Evolutionary conservation across 2,113 vertebrate genomes (phyloP).

Genomic region (Suricata suricatta): DNA sequence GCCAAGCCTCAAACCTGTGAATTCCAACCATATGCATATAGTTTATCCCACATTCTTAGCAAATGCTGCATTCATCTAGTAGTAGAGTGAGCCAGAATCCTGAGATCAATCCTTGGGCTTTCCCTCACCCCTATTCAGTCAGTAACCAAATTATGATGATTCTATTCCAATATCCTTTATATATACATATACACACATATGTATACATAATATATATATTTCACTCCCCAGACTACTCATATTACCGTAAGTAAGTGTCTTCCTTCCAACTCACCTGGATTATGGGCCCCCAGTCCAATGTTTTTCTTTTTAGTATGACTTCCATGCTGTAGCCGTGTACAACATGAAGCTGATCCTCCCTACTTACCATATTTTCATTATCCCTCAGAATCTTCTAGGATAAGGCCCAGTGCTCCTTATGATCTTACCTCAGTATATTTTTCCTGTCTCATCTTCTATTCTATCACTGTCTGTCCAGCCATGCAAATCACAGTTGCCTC

Average conservation of each 20-base stretch:
- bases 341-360: background rate
- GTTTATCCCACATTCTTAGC: background rate
- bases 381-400: background rate
- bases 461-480: background rate
- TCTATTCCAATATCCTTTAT: background rate
- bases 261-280: background rate
- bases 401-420: background rate
- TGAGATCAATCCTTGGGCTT: background rate
- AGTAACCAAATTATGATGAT: background rate
- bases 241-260: background rate
- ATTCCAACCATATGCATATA: background rate
- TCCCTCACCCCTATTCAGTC: background rate
- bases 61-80: no score
- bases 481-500: no score
- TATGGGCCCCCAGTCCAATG: background rate
- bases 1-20: background rate
- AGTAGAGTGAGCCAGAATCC: background rate
- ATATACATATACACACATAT: background rate
- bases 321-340: background rate
- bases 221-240: background rate
- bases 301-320: background rate
- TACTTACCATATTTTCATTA: background rate
- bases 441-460: background rate
- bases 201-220: background rate
- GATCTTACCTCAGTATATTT: background rate